These are phyloP conservation scores for Altica lythri DNA, from an alignment of 2,888 invertebrate genomes.

Conservation along the genomic window DNA sequence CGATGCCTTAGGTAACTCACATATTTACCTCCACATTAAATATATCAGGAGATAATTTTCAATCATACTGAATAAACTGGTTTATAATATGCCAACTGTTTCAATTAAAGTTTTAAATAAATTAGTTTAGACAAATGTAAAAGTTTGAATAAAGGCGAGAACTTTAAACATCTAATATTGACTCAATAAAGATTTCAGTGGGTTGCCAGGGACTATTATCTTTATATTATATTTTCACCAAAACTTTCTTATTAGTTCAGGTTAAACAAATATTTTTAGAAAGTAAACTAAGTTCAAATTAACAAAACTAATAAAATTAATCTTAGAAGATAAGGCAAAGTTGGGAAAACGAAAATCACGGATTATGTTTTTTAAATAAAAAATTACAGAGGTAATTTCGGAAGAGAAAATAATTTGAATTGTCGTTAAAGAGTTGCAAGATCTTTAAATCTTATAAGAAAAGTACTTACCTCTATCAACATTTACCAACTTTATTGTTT, in stretches of 20 bases:
- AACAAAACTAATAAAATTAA: constrained; percentile 19
- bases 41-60: too few relatives aligned
- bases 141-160: not conserved
- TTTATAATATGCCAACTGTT: too few relatives aligned
- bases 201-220: constrained; percentile 8
- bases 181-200: constrained; percentile 4
- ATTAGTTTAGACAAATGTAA: not conserved
- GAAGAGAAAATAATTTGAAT: constrained; percentile 3
- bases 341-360: constrained; percentile 13
- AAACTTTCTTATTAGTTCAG: constrained; percentile 20
- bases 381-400: constrained; percentile 12
- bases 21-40: too few relatives aligned
- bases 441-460: constrained; percentile 6
- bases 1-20: too few relatives aligned
- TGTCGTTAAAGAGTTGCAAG: constrained; percentile 1
- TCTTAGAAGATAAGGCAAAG: constrained; percentile 12
- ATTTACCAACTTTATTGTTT: constrained; percentile 9
- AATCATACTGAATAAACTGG: too few relatives aligned
- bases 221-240: constrained; percentile 19
- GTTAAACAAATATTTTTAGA: constrained; percentile 15
- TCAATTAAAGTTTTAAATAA: not conserved
- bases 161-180: constrained; percentile 14
- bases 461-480: constrained; percentile 14
- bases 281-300: constrained; percentile 21
- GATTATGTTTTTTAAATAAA: constrained; percentile 11